These are phyloP conservation scores for Spisula subtruncata DNA, from an alignment of 2,888 invertebrate genomes.

Conservation along the genomic window DNA sequence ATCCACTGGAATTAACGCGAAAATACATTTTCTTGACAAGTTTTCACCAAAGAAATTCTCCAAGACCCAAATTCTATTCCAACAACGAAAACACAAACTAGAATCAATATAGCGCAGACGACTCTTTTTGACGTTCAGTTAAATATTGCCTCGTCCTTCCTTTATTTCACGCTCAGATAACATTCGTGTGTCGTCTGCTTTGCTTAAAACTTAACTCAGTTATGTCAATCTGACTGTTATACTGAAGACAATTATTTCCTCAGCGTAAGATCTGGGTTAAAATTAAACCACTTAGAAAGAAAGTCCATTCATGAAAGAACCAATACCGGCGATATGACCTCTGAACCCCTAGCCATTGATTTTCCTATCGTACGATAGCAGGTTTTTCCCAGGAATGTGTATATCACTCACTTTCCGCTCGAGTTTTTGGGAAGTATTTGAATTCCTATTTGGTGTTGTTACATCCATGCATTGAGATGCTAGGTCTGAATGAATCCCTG, in stretches of 20 bases:
- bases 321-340: background rate
- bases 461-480: background rate
- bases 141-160: slow-evolving; percentile 18
- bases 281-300: slow-evolving; percentile 14
- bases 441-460: background rate
- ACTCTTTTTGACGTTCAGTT: background rate
- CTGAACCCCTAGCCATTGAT: background rate
- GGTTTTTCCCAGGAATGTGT: background rate
- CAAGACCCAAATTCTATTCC: slow-evolving; percentile 35
- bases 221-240: slow-evolving; percentile 10
- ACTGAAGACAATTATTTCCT: background rate
- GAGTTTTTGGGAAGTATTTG: background rate
- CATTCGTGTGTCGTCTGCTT: slow-evolving; percentile 40
- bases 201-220: slow-evolving; percentile 21
- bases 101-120: slow-evolving; percentile 31
- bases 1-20: slow-evolving; percentile 47
- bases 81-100: slow-evolving; percentile 37
- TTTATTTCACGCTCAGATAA: slow-evolving; percentile 35
- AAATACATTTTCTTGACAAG: slow-evolving; percentile 48
- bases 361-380: slow-evolving; percentile 20
- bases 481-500: background rate
- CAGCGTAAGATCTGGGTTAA: background rate
- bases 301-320: slow-evolving; percentile 13
- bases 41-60: slow-evolving; percentile 36
- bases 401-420: background rate